phyloP scores from a whole-genome alignment of 2,113 vertebrate genomes.

The Pantherophis guttatus region DNA sequence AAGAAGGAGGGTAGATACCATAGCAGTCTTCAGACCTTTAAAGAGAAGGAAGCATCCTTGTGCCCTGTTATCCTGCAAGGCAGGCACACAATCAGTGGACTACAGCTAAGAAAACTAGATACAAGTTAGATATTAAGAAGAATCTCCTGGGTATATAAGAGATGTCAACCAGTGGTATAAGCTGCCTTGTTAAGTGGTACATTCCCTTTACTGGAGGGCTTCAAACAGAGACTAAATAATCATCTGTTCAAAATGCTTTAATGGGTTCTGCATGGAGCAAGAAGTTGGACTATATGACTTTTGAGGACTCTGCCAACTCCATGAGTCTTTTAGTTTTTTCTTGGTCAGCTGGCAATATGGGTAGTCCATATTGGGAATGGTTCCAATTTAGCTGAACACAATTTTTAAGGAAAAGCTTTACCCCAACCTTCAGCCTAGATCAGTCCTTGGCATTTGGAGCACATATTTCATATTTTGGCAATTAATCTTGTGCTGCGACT shows the following conservation, averaged over 20 bases:
- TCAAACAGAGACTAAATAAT: not conserved
- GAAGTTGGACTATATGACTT: not conserved
- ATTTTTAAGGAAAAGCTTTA: not conserved
- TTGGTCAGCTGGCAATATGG: not conserved
- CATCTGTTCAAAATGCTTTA: not conserved
- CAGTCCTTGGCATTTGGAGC: not conserved
- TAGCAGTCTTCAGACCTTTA: not conserved
- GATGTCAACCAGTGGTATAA: not conserved
- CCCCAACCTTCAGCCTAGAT: not conserved
- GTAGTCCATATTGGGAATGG: not conserved
- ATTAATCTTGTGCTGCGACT: not conserved
- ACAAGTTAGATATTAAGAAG: not conserved
- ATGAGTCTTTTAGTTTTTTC: not conserved
- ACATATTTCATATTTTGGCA: not conserved
- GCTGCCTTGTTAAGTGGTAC: not conserved
- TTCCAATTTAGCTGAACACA: not conserved
- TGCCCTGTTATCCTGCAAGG: not conserved
- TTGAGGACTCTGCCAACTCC: not conserved
- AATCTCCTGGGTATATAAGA: not conserved
- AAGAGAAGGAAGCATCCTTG: not conserved
- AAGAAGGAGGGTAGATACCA: not conserved
- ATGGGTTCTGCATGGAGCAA: not conserved
- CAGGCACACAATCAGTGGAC: not conserved
- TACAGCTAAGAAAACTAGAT: not conserved
- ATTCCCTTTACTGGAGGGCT: not conserved